A percentile compares a stretch with the other conserved stretches of the same genome.
Evolutionary conservation across 2,797 vertebrate species (phyloP).

Genomic region (Micromesistius poutassou): DNA sequence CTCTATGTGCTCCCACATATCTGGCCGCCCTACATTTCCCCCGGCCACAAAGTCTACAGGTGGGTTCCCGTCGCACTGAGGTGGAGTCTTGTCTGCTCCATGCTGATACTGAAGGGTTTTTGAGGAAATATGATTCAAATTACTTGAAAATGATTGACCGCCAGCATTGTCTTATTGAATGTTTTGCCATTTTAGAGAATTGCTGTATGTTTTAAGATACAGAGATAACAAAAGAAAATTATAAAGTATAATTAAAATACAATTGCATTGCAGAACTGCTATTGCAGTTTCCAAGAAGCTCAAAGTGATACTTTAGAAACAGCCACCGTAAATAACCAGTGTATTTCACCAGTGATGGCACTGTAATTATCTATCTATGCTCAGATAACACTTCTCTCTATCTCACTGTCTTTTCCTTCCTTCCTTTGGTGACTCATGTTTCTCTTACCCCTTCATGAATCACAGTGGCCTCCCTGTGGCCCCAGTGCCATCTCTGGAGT

Average conservation of each 20-base stretch:
- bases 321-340: background rate
- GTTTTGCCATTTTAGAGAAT: background rate
- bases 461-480: slow-evolving; percentile 72
- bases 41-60: slow-evolving; percentile 75
- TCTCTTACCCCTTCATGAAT: slow-evolving; percentile 7
- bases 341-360: background rate
- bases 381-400: background rate
- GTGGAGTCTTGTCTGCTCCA: background rate
- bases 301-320: background rate
- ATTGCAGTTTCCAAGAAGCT: background rate
- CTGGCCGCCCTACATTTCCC: slow-evolving; percentile 81
- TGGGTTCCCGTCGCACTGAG: slow-evolving; percentile 30
- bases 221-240: background rate
- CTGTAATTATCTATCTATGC: background rate
- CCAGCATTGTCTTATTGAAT: background rate
- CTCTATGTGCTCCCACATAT: slow-evolving; percentile 77
- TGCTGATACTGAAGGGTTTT: background rate
- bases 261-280: background rate
- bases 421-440: background rate
- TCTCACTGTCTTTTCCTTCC: background rate
- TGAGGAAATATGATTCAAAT: background rate
- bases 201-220: background rate
- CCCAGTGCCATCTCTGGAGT: slow-evolving; percentile 83
- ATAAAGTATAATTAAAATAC: background rate
- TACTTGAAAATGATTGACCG: background rate